These are phyloP conservation scores for Antennarius striatus DNA, from an alignment of 2,113 vertebrate genomes.

Conservation along the genomic window DNA sequence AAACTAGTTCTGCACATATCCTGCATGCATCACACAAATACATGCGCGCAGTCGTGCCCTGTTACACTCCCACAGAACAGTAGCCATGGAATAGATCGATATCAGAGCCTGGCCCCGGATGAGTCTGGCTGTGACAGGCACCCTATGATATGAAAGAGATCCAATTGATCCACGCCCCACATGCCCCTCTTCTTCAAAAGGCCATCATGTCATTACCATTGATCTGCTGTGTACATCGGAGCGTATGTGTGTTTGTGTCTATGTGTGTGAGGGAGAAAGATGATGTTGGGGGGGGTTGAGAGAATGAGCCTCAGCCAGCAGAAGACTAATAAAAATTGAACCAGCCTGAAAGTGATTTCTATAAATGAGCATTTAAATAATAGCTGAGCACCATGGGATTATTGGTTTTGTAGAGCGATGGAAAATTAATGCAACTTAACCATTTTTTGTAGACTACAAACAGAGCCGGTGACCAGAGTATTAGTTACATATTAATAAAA, in stretches of 20 bases:
- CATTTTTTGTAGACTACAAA: slow-evolving; percentile 56
- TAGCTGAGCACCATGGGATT: slow-evolving; percentile 68
- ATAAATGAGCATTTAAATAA: slow-evolving; percentile 87
- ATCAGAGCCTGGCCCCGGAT: slow-evolving; percentile 75
- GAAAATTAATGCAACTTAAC: slow-evolving; percentile 72
- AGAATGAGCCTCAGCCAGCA: slow-evolving; percentile 78
- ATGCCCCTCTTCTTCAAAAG: slow-evolving; percentile 89
- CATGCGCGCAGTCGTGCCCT: slow-evolving; percentile 61
- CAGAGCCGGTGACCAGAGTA: slow-evolving; percentile 59
- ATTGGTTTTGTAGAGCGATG: slow-evolving; percentile 73
- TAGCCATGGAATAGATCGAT: slow-evolving; percentile 87
- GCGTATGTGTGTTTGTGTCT: slow-evolving; percentile 31
- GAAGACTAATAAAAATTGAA: slow-evolving; percentile 90
- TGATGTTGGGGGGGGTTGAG: slow-evolving; percentile 33
- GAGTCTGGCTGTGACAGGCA: slow-evolving; percentile 80
- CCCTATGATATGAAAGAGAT: slow-evolving; percentile 83
- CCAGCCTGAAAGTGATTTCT: slow-evolving; percentile 85
- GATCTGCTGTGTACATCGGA: slow-evolving; percentile 74
- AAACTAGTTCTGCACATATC: background rate
- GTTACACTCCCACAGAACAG: slow-evolving; percentile 79
- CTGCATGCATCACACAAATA: slow-evolving; percentile 48
- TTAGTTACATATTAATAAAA: slow-evolving; percentile 73
- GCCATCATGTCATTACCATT: slow-evolving; percentile 94
- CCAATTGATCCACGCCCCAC: slow-evolving; percentile 91
- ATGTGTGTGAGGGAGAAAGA: slow-evolving; percentile 7